These are phyloP conservation scores for Oeneis ivallda DNA, from an alignment of 2,888 invertebrate species.

Conservation along the genomic window DNA sequence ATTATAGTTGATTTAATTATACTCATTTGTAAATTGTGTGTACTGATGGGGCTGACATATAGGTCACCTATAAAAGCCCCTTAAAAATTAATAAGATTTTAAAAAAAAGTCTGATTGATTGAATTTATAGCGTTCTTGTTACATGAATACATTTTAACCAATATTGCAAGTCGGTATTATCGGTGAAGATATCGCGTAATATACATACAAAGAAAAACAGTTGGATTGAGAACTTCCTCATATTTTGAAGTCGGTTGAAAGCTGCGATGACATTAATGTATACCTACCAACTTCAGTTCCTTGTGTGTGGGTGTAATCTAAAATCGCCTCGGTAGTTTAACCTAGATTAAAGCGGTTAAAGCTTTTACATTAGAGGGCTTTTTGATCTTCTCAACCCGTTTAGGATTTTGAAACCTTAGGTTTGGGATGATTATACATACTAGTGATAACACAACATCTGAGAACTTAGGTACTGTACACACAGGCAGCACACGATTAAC, in stretches of 20 bases:
- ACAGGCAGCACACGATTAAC: slow-evolving; percentile 1
- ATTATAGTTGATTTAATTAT: too few species aligned
- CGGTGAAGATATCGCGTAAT: too few species aligned
- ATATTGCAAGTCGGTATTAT: too few species aligned
- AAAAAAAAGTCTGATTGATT: too few species aligned
- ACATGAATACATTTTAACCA: too few species aligned
- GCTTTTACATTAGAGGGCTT: background rate
- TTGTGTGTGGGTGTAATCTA: background rate
- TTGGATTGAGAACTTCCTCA: too few species aligned
- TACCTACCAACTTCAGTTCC: slow-evolving; percentile 3
- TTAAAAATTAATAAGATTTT: too few species aligned
- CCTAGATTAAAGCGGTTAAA: background rate
- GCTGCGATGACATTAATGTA: background rate
- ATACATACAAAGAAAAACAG: too few species aligned
- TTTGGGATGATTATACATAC: background rate
- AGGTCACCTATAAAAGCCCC: too few species aligned
- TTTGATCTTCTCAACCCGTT: background rate
- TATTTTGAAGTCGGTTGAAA: background rate
- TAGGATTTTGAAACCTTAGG: background rate
- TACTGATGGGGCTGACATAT: too few species aligned
- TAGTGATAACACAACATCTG: background rate
- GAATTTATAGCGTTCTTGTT: too few species aligned
- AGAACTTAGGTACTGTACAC: slow-evolving; percentile 6
- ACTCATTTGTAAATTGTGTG: too few species aligned
- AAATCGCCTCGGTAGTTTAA: background rate